Evolutionary conservation across 2,888 invertebrate species (phyloP).

Genomic region (Pheosia gnoma): DNA sequence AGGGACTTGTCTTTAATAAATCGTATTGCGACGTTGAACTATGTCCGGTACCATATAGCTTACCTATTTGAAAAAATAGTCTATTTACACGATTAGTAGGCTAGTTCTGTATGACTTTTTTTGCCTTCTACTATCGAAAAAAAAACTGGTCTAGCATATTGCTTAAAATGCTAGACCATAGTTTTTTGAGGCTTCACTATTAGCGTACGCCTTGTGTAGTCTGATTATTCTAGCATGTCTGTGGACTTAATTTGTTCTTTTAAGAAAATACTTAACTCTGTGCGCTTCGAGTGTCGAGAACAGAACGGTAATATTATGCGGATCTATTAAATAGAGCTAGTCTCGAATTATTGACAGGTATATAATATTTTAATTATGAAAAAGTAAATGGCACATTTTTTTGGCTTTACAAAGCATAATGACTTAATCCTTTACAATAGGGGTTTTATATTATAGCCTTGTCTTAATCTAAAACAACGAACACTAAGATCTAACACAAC

Average conservation of each 20-base stretch:
- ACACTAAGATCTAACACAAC: slow-evolving; percentile 45
- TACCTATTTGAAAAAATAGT: slow-evolving; percentile 66
- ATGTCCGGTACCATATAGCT: slow-evolving; percentile 60
- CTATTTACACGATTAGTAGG: slow-evolving; percentile 55
- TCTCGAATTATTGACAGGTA: slow-evolving; percentile 17
- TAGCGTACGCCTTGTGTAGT: no score
- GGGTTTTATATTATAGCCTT: slow-evolving; percentile 51
- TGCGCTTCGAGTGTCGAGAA: slow-evolving; percentile 37
- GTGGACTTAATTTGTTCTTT: slow-evolving; percentile 44
- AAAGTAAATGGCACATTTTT: slow-evolving; percentile 52
- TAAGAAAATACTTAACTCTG: slow-evolving; percentile 60
- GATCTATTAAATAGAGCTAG: slow-evolving; percentile 20
- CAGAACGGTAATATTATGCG: slow-evolving; percentile 20
- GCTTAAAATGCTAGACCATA: no score
- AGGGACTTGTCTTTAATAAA: slow-evolving; percentile 72
- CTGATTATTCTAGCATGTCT: no score
- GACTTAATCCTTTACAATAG: slow-evolving; percentile 36
- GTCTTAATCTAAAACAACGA: slow-evolving; percentile 60
- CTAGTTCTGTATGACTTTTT: slow-evolving; percentile 30
- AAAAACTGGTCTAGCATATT: no score
- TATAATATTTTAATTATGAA: slow-evolving; percentile 32
- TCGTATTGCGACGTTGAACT: slow-evolving; percentile 65
- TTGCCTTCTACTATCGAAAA: no score
- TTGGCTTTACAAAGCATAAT: slow-evolving; percentile 30
- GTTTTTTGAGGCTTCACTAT: no score